Conservation (phyloP, 2,113 vertebrate genomes). For the Glaucomys volans region DNA sequence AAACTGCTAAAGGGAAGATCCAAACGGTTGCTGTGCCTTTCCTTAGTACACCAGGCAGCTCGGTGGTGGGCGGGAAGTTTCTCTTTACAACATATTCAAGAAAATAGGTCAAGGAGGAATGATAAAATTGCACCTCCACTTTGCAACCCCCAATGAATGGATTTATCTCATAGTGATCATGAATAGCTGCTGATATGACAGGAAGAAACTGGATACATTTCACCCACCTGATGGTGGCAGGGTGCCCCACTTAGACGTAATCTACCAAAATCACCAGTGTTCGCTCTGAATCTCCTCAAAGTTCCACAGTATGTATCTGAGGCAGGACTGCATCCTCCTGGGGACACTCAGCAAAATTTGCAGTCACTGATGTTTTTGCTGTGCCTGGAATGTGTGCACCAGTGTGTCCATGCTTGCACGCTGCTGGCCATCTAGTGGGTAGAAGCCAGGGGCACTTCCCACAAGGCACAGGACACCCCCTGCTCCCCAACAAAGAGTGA, state of each 20-base stretch:
- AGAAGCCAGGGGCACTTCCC: not conserved
- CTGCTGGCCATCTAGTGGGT: no score
- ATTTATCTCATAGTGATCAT: not conserved
- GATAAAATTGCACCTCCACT: not conserved
- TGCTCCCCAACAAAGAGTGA: not conserved
- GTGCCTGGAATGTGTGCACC: rapidly evolving
- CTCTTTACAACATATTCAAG: not conserved
- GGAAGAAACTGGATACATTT: not conserved
- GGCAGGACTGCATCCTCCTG: not conserved
- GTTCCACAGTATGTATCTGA: not conserved
- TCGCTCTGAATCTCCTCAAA: not conserved
- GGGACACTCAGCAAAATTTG: not conserved
- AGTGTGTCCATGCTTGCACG: not conserved
- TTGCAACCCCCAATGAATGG: not conserved
- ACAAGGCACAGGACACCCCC: not conserved
- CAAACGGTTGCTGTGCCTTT: not conserved
- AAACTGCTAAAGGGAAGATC: not conserved
- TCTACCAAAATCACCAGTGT: not conserved
- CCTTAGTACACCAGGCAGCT: not conserved
- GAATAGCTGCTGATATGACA: not conserved
- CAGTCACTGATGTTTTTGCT: not conserved
- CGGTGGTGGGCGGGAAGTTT: not conserved
- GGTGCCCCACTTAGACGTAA: not conserved
- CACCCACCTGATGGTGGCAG: not conserved
- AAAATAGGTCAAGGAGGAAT: not conserved